Conservation (phyloP, 2,888 invertebrate genomes). For the Tuberolachnus salignus region DNA sequence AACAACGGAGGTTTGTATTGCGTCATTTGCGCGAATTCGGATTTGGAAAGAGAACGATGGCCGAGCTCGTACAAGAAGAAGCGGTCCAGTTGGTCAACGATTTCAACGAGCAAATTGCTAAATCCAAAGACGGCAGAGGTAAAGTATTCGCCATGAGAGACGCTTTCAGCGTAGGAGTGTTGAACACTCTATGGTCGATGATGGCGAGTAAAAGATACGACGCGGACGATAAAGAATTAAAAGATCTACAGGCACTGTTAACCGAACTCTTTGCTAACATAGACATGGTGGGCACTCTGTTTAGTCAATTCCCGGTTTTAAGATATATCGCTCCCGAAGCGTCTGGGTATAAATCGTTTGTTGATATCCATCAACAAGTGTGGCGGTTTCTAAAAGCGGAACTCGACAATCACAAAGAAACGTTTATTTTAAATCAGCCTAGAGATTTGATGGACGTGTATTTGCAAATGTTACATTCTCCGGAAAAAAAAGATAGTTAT, state of each 20-base stretch:
- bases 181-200: slow-evolving; percentile 85
- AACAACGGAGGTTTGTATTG: slow-evolving; percentile 78
- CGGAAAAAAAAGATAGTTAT: slow-evolving; percentile 66
- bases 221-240: slow-evolving; percentile 73
- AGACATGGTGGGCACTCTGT: slow-evolving; percentile 81
- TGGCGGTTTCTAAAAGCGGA: slow-evolving; percentile 77
- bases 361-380: slow-evolving; percentile 73
- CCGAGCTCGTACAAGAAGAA: slow-evolving; percentile 74
- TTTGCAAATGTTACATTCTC: slow-evolving; percentile 70
- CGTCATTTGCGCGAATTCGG: slow-evolving; percentile 82
- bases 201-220: slow-evolving; percentile 78
- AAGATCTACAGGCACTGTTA: slow-evolving; percentile 71
- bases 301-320: slow-evolving; percentile 80
- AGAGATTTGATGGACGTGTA: slow-evolving; percentile 85
- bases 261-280: slow-evolving; percentile 75
- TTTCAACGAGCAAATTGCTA: slow-evolving; percentile 63
- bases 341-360: slow-evolving; percentile 78
- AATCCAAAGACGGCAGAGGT: slow-evolving; percentile 62
- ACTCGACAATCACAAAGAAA: slow-evolving; percentile 73
- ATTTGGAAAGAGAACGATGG: slow-evolving; percentile 79
- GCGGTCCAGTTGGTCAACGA: slow-evolving; percentile 71
- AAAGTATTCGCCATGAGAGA: slow-evolving; percentile 73
- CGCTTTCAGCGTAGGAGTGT: slow-evolving; percentile 76
- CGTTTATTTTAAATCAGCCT: slow-evolving; percentile 69
- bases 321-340: slow-evolving; percentile 73